Evolutionary conservation across 2,113 vertebrate genomes (phyloP), one percentile per base, ranked within the genome.

Genomic region (Vimba vimba): DNA sequence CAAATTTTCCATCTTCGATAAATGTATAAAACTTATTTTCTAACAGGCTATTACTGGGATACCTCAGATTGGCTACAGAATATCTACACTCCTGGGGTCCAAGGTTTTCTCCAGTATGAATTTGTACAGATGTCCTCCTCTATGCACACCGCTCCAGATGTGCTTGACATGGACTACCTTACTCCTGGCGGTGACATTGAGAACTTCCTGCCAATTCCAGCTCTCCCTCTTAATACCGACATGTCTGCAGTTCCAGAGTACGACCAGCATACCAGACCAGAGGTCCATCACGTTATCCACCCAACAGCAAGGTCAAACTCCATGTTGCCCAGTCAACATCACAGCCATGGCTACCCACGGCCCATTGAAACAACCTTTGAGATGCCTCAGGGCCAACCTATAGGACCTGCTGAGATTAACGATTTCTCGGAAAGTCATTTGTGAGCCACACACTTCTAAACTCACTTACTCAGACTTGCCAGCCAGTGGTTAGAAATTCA

Each of bases 61-160:
- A 97, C 96, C 9, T 97, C 96, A 74, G 96, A 97, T 60, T 97
- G 96, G 95, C 96, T 97, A 95, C 96, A 96, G 4, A 93, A 88
- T 2, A 93, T 95, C 87, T 95, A 95, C 83, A 87, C 95, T 91
- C 95, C 95, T 36, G 96, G 94, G 88, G 96, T 96, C 83, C 94
- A 96, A 59, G 96, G 96, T 68, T 96, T 94, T 88, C 95, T 96
- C 85, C 95, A 94, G 85, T 96, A 95, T 0, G 96, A 96, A 89
- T 92, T 95, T 55, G 92, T 95, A 55, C 95, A 96, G n/a, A 94
- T 95, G 82, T 89, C 95, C 57, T 92, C 93, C 71, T 93, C 95
- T 23, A 91, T 95, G 84, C 96, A 95, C 91, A 93, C 92, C 0
- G 81, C 82, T 57, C 95, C 96, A 27, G 94, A 92, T 2, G 90